These are phyloP conservation scores for Ellobius talpinus DNA, from an alignment of 2,113 vertebrate species.

Conservation along the genomic window DNA sequence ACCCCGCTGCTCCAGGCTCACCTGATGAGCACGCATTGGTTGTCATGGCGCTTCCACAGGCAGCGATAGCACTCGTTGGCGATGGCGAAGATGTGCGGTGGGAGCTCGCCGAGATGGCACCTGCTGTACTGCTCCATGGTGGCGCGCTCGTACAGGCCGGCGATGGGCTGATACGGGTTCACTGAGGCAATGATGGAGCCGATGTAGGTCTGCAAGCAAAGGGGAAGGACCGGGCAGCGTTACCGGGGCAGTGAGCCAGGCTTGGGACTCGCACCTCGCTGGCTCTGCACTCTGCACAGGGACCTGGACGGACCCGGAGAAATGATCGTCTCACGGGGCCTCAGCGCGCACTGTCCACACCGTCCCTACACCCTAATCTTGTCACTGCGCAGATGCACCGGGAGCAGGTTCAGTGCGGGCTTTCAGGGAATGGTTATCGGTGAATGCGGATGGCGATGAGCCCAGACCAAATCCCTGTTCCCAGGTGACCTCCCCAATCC, in stretches of 20 bases:
- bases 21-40: conserved; percentile 99
- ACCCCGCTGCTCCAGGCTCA: conserved; percentile 62
- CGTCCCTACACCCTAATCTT: background rate
- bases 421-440: background rate
- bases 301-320: background rate
- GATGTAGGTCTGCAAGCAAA: conserved; percentile 93
- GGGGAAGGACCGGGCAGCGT: background rate
- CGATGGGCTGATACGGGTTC: conserved; percentile 95
- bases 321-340: background rate
- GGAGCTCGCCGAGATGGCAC: conserved; percentile 93
- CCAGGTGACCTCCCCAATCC: background rate
- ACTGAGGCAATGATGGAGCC: conserved; percentile 97
- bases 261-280: background rate
- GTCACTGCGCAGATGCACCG: background rate
- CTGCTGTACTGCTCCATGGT: conserved; percentile 92
- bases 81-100: conserved; percentile 96
- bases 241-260: background rate
- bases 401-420: background rate
- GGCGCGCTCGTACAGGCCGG: conserved; percentile 90
- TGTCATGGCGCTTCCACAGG: conserved; percentile 95
- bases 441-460: background rate
- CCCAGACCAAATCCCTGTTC: background rate
- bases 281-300: background rate
- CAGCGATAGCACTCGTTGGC: conserved; percentile 98
- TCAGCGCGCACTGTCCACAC: fast-evolving